These are phyloP conservation scores for Himalopsyche japonica DNA, from an alignment of 2,888 invertebrate genomes.

Conservation along the genomic window DNA sequence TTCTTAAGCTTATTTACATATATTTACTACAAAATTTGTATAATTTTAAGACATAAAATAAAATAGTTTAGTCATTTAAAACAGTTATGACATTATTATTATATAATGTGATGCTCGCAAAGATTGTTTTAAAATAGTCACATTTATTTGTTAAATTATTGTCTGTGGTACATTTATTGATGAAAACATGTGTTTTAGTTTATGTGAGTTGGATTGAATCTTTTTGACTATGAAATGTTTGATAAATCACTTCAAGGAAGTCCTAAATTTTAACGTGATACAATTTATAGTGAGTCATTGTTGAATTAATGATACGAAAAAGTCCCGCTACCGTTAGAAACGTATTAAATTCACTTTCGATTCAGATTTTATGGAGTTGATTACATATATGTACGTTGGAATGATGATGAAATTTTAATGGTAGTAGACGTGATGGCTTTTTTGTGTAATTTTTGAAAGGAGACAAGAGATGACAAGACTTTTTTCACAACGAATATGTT, in stretches of 20 bases:
- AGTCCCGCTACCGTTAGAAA: background rate
- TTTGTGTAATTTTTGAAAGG: background rate
- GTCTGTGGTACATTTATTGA: too few relatives aligned
- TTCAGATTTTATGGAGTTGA: background rate
- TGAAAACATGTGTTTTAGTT: too few relatives aligned
- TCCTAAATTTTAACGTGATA: background rate
- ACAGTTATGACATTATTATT: too few relatives aligned
- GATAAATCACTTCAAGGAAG: background rate
- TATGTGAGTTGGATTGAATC: too few relatives aligned
- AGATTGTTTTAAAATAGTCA: too few relatives aligned
- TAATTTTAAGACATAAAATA: too few relatives aligned
- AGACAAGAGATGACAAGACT: background rate
- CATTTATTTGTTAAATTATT: too few relatives aligned
- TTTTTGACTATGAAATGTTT: too few relatives aligned
- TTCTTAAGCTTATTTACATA: too few relatives aligned
- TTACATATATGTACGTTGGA: background rate
- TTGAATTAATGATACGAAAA: background rate
- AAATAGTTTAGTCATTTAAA: too few relatives aligned
- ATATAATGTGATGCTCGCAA: too few relatives aligned
- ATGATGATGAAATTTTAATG: background rate
- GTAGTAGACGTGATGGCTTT: background rate
- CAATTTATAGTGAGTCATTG: background rate
- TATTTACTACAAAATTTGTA: too few relatives aligned
- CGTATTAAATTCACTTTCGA: background rate
- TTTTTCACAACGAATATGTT: background rate